Conservation (phyloP, 1,140 invertebrate genomes). For the Euwallacea similis region DNA sequence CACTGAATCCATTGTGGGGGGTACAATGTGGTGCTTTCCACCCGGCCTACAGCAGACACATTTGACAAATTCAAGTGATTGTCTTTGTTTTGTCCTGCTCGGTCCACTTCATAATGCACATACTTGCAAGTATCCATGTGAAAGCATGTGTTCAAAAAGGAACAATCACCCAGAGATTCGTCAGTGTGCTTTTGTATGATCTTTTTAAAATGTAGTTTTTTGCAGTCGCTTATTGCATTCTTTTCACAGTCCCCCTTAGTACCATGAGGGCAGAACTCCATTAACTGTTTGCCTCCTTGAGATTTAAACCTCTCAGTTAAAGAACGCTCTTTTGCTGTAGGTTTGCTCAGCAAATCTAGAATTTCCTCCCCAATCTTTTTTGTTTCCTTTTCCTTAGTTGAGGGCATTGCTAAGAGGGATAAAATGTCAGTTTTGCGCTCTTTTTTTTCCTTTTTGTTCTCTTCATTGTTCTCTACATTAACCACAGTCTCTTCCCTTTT, state of each 20-base stretch:
- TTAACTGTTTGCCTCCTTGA: conserved; percentile 80
- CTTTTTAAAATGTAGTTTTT: conserved; percentile 95
- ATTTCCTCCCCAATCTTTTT: conserved; percentile 97
- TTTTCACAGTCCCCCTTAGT: conserved; percentile 87
- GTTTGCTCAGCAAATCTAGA: conserved; percentile 88
- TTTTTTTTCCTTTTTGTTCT: conserved; percentile 53
- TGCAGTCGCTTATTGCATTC: conserved; percentile 67
- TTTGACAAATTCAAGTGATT: conserved; percentile 33
- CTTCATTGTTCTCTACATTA: conserved; percentile 48
- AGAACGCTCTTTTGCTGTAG: conserved; percentile 93
- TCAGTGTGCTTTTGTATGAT: conserved; percentile 97
- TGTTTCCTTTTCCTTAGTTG: conserved; percentile 91
- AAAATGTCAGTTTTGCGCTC: conserved; percentile 64
- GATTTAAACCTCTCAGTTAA: conserved; percentile 91
- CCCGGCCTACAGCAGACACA: conserved; percentile 42
- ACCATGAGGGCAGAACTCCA: conserved; percentile 96
- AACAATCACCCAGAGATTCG: conserved; percentile 93
- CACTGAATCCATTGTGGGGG: conserved; percentile 97
- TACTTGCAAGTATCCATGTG: conserved; percentile 99
- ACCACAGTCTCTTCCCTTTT: conserved; percentile 51
- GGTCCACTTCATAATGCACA: conserved; percentile 92
- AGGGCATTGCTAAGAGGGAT: conserved; percentile 89
- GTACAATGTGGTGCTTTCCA: conserved; percentile 71
- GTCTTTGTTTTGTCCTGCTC: conserved; percentile 47
- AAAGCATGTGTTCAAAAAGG: conserved; percentile 97